Percentiles rank a stretch among this genome's conserved stretches.
Evolutionary conservation across 2,888 invertebrate species (phyloP).

Genomic region (Catonia carolina): DNA sequence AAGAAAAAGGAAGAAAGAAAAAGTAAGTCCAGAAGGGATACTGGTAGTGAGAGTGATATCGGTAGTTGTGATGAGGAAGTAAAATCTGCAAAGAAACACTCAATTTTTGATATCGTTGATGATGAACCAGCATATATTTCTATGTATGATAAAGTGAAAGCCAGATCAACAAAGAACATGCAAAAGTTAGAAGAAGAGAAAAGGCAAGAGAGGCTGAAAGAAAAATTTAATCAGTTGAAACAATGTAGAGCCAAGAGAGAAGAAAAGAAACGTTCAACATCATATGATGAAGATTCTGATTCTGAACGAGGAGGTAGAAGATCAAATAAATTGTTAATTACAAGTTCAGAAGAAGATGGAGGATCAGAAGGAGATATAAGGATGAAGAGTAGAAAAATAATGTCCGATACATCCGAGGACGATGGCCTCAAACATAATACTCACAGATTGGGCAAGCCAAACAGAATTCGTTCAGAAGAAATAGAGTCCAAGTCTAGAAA

Average conservation of each 20-base stretch:
- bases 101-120: slow-evolving; percentile 83
- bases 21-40: slow-evolving; percentile 45
- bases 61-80: slow-evolving; percentile 37
- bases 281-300: slow-evolving; percentile 81
- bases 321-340: slow-evolving; percentile 44
- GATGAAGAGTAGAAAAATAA: slow-evolving; percentile 44
- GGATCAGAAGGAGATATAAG: slow-evolving; percentile 37
- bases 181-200: slow-evolving; percentile 87
- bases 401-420: slow-evolving; percentile 69
- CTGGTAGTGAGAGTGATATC: slow-evolving; percentile 40
- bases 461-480: slow-evolving; percentile 27
- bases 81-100: slow-evolving; percentile 63
- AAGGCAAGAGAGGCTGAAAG: slow-evolving; percentile 76
- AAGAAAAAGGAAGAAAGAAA: slow-evolving; percentile 39
- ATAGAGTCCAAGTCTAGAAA: slow-evolving; percentile 30
- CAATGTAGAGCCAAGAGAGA: slow-evolving; percentile 80
- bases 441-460: slow-evolving; percentile 28
- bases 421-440: slow-evolving; percentile 41
- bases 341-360: slow-evolving; percentile 52
- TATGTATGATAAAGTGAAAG: slow-evolving; percentile 97
- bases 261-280: slow-evolving; percentile 81
- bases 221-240: slow-evolving; percentile 81
- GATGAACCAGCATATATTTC: slow-evolving; percentile 88
- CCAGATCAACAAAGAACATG: slow-evolving; percentile 88
- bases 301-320: slow-evolving; percentile 50